A percentile compares a stretch with the other conserved stretches of the same genome.
Conservation (phyloP, 1,140 invertebrate species). For the Glossosoma conforme region DNA sequence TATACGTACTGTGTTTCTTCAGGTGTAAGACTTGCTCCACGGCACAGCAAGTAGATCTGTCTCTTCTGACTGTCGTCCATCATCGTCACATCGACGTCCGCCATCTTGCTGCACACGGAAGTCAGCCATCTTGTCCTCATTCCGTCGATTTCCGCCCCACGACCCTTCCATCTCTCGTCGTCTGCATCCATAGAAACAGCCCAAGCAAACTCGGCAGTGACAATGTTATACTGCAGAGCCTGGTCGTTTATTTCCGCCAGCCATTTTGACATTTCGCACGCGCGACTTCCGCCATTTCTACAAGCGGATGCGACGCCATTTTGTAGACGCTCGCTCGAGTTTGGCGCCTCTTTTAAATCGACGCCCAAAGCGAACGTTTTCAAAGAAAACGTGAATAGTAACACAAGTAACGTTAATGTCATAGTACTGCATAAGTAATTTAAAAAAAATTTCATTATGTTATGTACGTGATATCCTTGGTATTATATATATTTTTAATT, state of each 20-base stretch:
- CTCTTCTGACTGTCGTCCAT: slow-evolving; percentile 14
- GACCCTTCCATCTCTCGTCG: slow-evolving; percentile 6
- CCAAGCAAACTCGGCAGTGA: slow-evolving; percentile 25
- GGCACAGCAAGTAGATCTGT: slow-evolving; percentile 24
- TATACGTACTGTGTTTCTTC: slow-evolving; percentile 24
- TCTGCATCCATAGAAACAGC: slow-evolving; percentile 13
- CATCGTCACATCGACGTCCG: not conserved
- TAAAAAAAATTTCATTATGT: too few relatives aligned
- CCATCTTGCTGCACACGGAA: slow-evolving; percentile 9
- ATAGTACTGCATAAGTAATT: too few relatives aligned
- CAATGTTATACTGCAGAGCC: slow-evolving; percentile 17
- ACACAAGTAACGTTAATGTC: too few relatives aligned
- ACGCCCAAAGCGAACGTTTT: too few relatives aligned
- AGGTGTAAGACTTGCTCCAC: slow-evolving; percentile 11
- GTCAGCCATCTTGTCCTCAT: slow-evolving; percentile 16
- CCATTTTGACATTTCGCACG: slow-evolving; percentile 9
- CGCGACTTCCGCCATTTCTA: slow-evolving; percentile 1
- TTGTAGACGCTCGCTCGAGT: not conserved
- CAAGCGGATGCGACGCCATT: not conserved
- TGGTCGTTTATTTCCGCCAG: slow-evolving; percentile 21
- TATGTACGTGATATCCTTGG: too few relatives aligned
- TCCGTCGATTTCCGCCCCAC: slow-evolving; percentile 8
- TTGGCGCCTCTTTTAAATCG: not conserved
- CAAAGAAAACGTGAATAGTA: not conserved
- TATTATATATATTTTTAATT: too few relatives aligned